A percentile compares a stretch with the other conserved stretches of the same genome.
Conservation (phyloP, 2,888 invertebrate species). For the Adela reaumurella region DNA sequence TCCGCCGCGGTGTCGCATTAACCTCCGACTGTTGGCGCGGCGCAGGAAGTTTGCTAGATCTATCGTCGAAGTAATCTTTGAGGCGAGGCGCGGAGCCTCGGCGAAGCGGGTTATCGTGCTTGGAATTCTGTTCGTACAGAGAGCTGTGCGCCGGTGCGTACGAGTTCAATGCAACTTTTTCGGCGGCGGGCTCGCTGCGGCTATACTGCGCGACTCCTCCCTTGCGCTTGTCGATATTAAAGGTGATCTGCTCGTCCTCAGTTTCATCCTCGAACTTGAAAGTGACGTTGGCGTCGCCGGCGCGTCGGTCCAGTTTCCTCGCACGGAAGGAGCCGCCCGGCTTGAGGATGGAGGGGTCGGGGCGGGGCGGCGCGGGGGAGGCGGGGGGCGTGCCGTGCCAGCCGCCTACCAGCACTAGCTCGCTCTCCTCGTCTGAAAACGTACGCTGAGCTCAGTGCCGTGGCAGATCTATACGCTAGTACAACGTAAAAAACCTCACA, state of each 20-base stretch:
- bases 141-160: constrained; percentile 5
- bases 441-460: background rate
- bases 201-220: constrained; percentile 6
- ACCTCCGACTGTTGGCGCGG: background rate
- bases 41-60: too few relatives aligned
- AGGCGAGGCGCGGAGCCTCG: constrained; percentile 11
- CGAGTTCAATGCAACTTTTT: constrained; percentile 2
- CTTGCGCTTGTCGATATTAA: constrained; percentile 26
- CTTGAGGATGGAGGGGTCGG: constrained; percentile 34
- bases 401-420: constrained; percentile 23
- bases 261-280: constrained; percentile 48
- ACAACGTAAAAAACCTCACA: too few relatives aligned
- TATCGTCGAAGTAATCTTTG: too few relatives aligned
- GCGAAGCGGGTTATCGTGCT: constrained; percentile 5
- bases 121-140: constrained; percentile 8
- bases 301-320: constrained; percentile 9
- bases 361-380: constrained; percentile 23
- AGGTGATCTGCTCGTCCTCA: constrained; percentile 43
- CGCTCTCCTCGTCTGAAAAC: constrained; percentile 33
- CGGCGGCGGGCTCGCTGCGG: constrained; percentile 7
- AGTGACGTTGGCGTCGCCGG: constrained; percentile 33
- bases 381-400: constrained; percentile 16
- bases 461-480: too few relatives aligned
- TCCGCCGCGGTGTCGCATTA: background rate
- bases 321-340: constrained; percentile 24